phyloP scores from a whole-genome alignment of 2,113 vertebrate genomes.

The Entomyzon cyanotis region DNA sequence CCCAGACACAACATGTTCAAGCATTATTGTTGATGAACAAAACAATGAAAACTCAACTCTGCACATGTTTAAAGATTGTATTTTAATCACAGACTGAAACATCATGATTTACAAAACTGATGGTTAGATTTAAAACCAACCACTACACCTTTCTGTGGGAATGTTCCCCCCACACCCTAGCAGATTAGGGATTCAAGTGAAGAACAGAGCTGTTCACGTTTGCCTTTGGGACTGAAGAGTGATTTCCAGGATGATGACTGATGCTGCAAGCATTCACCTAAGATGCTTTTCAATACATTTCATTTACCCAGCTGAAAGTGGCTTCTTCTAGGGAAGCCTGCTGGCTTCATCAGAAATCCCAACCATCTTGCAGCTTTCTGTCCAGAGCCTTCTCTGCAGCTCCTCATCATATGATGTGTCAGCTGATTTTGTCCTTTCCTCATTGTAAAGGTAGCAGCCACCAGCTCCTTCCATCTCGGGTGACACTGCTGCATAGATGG shows the following conservation, averaged over 20 bases:
- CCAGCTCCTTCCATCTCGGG: constrained; percentile 84
- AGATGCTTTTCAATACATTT: constrained; percentile 33
- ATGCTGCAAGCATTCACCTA: constrained; percentile 54
- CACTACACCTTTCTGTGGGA: constrained; percentile 59
- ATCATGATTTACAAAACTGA: constrained; percentile 73
- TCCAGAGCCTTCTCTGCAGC: constrained; percentile 85
- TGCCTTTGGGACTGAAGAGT: constrained; percentile 58
- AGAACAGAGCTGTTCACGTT: constrained; percentile 52
- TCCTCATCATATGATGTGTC: constrained; percentile 71
- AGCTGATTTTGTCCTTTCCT: constrained; percentile 76
- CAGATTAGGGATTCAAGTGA: constrained; percentile 46
- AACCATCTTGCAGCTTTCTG: constrained; percentile 79
- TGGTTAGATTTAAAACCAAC: constrained; percentile 72
- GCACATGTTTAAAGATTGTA: constrained; percentile 64
- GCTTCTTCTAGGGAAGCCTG: constrained; percentile 16
- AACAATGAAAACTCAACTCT: constrained; percentile 49
- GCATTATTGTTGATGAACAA: background rate
- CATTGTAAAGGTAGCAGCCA: constrained; percentile 86
- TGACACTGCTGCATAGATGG: constrained; percentile 77
- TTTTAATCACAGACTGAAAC: constrained; percentile 73
- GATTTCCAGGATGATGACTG: constrained; percentile 57
- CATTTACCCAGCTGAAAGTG: constrained; percentile 20
- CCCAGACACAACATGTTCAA: background rate
- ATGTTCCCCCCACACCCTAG: constrained; percentile 46
- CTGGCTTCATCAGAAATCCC: constrained; percentile 62